Evolutionary conservation across 2,113 vertebrate species (phyloP).

Genomic region (Megalops atlanticus): DNA sequence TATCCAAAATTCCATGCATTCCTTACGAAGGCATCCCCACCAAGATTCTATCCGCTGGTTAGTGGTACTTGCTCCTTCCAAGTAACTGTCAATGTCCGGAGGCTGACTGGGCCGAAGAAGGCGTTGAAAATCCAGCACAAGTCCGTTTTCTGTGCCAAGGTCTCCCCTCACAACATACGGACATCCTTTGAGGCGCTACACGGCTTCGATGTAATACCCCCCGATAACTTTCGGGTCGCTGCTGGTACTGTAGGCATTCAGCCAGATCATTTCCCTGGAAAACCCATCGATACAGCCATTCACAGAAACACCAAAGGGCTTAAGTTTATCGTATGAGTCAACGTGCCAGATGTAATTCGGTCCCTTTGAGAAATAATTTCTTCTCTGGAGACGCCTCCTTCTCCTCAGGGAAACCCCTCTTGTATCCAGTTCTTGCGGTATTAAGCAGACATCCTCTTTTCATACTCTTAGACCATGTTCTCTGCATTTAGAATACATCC

Average conservation of each 20-base stretch:
- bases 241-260: conserved; percentile 32
- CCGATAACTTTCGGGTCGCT: conserved; percentile 28
- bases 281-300: conserved; percentile 29
- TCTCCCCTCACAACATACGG: conserved; percentile 7
- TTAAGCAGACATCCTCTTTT: conserved; percentile 32
- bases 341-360: conserved; percentile 28
- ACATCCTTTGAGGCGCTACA: conserved; percentile 5
- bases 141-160: background rate
- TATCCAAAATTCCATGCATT: conserved; percentile 35
- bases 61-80: conserved; percentile 23
- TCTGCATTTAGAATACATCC: conserved; percentile 21
- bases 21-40: conserved; percentile 25
- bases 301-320: conserved; percentile 38
- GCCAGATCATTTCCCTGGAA: conserved; percentile 34
- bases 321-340: conserved; percentile 34
- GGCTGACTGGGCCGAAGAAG: too few relatives aligned
- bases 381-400: conserved; percentile 10
- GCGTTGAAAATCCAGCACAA: too few relatives aligned
- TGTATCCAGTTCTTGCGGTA: conserved; percentile 20
- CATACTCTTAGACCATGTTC: conserved; percentile 23
- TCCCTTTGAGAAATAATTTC: conserved; percentile 24
- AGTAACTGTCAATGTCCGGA: conserved; percentile 20
- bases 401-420: background rate
- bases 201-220: conserved; percentile 23
- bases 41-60: conserved; percentile 25